phyloP scores from a whole-genome alignment of 2,113 vertebrate species.

The Coregonus clupeaformis region DNA sequence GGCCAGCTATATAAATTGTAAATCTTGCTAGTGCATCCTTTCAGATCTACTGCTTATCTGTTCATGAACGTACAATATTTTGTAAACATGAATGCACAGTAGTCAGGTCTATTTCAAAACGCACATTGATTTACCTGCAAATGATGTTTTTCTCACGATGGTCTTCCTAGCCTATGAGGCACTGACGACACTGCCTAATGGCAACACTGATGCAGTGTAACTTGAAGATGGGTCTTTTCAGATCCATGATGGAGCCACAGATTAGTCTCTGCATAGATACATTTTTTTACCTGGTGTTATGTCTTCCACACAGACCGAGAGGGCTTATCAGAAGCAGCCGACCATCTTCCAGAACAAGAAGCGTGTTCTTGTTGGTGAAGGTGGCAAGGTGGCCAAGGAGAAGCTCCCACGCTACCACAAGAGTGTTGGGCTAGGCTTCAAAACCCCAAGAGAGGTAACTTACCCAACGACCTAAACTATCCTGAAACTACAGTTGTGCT shows the following conservation, averaged over 20 bases:
- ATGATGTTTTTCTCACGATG: slow-evolving; percentile 71
- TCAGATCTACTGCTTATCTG: too few relatives aligned
- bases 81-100: too few relatives aligned
- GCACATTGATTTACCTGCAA: slow-evolving; percentile 42
- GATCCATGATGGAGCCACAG: not conserved
- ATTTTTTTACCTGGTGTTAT: slow-evolving; percentile 21
- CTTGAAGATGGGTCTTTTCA: not conserved
- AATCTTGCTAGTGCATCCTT: too few relatives aligned
- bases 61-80: too few relatives aligned
- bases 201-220: slow-evolving; percentile 61
- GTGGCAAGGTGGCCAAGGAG: slow-evolving; percentile 87
- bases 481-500: not conserved
- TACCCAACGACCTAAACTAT: slow-evolving; percentile 8
- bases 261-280: not conserved
- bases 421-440: slow-evolving; percentile 92
- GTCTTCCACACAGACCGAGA: slow-evolving; percentile 79
- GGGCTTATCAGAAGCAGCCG: slow-evolving; percentile 95
- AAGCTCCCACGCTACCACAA: slow-evolving; percentile 91
- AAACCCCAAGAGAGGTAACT: slow-evolving; percentile 91
- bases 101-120: too few relatives aligned
- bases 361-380: slow-evolving; percentile 83
- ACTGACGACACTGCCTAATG: slow-evolving; percentile 54
- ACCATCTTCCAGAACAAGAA: slow-evolving; percentile 99
- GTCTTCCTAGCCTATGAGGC: slow-evolving; percentile 62
- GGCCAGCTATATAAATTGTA: too few relatives aligned